Conservation (phyloP, 2,888 invertebrate genomes). For the Xylota segnis region DNA sequence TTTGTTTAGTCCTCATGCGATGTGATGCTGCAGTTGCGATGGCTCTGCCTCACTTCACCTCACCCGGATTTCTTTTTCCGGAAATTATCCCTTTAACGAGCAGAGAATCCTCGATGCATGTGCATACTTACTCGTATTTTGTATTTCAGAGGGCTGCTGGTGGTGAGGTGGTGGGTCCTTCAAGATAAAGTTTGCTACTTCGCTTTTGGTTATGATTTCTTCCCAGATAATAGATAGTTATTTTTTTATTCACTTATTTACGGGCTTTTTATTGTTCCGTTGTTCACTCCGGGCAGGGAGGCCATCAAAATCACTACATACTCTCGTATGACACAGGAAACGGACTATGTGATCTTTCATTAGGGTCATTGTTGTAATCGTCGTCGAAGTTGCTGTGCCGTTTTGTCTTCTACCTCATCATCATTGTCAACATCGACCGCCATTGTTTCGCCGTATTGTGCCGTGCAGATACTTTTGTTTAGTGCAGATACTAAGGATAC, state of each 20-base stretch:
- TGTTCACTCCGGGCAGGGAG: constrained; percentile 3
- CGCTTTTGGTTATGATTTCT: neutral
- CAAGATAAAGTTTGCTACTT: constrained; percentile 1
- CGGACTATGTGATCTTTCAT: constrained; percentile 65
- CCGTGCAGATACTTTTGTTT: constrained; percentile 67
- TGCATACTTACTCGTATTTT: constrained; percentile 18
- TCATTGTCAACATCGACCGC: constrained; percentile 62
- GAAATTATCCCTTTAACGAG: constrained; percentile 58
- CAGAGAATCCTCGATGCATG: constrained; percentile 29
- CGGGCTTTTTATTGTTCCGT: constrained; percentile 19
- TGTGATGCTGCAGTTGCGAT: constrained; percentile 14
- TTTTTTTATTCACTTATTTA: constrained; percentile 26
- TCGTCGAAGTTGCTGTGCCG: constrained; percentile 48
- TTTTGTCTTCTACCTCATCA: constrained; percentile 43
- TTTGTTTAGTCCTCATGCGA: constrained; percentile 24
- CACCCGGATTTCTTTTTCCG: constrained; percentile 71
- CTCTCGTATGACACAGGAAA: constrained; percentile 63
- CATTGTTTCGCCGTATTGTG: constrained; percentile 68
- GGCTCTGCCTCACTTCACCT: constrained; percentile 50
- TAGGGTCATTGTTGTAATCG: constrained; percentile 57
- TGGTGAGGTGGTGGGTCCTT: constrained; percentile 1
- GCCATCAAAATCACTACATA: constrained; percentile 41
- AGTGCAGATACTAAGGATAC: constrained; percentile 72
- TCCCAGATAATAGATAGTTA: constrained; percentile 15
- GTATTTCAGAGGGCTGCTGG: constrained; percentile 2